Conservation (phyloP, 2,888 invertebrate species). For the Eutolmus rufibarbis region DNA sequence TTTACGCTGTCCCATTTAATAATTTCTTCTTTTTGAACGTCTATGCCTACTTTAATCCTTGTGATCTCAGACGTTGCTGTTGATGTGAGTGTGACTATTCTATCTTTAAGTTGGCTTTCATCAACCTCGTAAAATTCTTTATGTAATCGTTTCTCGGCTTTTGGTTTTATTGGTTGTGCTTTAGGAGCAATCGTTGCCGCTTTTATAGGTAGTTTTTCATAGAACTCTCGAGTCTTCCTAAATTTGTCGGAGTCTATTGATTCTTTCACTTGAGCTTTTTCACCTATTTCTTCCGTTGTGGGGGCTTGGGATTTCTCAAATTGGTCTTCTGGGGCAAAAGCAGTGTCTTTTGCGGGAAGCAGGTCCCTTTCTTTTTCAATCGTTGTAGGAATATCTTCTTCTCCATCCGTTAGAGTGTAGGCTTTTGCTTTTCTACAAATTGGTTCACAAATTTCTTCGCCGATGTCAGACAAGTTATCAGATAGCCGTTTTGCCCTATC, state of each 20-base stretch:
- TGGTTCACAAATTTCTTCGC: slow-evolving; percentile 49
- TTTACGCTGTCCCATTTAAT: slow-evolving; percentile 12
- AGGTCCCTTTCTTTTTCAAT: slow-evolving; percentile 9
- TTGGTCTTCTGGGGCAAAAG: slow-evolving; percentile 48
- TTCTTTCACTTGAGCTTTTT: not conserved
- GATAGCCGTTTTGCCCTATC: not conserved
- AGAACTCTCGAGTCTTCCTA: not conserved
- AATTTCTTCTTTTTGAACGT: slow-evolving; percentile 34
- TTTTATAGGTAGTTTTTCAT: not conserved
- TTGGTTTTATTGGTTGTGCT: not conserved
- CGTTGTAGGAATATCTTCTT: slow-evolving; percentile 46
- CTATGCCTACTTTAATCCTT: slow-evolving; percentile 8
- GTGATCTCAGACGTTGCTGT: slow-evolving; percentile 26
- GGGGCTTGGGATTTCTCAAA: not conserved
- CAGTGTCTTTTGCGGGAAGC: slow-evolving; percentile 47
- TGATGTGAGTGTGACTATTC: slow-evolving; percentile 35
- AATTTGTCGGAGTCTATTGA: slow-evolving; percentile 2
- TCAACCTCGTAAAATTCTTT: not conserved
- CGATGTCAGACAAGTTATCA: slow-evolving; percentile 35
- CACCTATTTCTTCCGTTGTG: not conserved
- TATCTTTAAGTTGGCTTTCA: not conserved
- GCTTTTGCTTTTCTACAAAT: slow-evolving; percentile 46
- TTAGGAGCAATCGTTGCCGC: not conserved
- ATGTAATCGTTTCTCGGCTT: not conserved
- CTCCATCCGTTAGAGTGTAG: slow-evolving; percentile 39